A percentile compares a stretch with the other conserved stretches of the same genome.
These are phyloP conservation scores for Trachops cirrhosus DNA, from an alignment of 2,797 vertebrate species.

Conservation along the genomic window DNA sequence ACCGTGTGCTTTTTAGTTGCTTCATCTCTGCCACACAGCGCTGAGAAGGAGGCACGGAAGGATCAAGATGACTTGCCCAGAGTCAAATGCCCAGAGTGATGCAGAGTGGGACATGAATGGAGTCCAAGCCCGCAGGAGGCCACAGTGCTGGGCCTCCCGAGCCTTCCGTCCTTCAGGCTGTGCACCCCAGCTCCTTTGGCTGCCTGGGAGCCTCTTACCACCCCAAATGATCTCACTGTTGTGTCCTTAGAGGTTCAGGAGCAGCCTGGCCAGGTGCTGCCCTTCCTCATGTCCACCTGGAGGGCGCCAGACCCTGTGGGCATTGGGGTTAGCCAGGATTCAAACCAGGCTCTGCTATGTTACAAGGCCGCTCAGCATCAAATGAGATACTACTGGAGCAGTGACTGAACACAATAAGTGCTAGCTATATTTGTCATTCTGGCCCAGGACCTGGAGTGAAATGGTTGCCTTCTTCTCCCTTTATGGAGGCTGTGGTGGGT, in stretches of 20 bases:
- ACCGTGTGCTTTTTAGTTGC: neutral
- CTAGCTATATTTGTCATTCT: accelerated
- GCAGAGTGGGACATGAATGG: accelerated
- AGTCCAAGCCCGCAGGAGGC: accelerated
- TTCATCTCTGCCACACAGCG: neutral
- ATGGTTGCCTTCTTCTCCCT: neutral
- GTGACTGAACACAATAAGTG: accelerated
- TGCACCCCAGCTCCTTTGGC: neutral
- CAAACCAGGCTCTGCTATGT: neutral
- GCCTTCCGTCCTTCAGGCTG: neutral
- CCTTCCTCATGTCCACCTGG: neutral
- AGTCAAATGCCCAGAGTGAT: neutral
- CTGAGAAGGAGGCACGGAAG: neutral
- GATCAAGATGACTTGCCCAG: neutral
- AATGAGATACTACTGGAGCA: neutral
- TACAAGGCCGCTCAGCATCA: too few species aligned
- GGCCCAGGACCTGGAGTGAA: neutral
- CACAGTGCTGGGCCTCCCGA: accelerated
- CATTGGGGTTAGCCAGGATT: neutral
- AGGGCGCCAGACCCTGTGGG: neutral
- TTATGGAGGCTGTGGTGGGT: neutral
- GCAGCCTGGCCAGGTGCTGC: neutral
- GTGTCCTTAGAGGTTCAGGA: neutral
- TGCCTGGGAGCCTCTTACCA: neutral
- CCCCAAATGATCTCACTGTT: accelerated